phyloP scores from a whole-genome alignment of 35 echinoderm and acorn worm species.

The Ptychodera flava region DNA sequence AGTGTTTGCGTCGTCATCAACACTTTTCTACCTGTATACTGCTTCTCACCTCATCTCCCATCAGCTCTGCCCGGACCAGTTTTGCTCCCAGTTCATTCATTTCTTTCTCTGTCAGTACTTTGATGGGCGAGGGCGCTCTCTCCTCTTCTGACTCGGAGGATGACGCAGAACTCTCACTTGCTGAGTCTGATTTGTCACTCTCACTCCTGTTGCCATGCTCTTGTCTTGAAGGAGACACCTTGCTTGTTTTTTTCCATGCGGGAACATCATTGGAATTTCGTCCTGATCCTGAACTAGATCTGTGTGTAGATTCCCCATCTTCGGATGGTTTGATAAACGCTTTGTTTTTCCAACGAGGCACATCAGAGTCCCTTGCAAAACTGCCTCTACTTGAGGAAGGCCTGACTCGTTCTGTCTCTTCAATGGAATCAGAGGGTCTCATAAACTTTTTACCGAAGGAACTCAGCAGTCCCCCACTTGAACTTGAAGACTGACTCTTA shows the following conservation, averaged over 20 bases:
- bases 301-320: conserved; percentile 6
- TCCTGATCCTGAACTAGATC: conserved; percentile 2
- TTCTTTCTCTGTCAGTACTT: conserved; percentile 66
- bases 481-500: neutral
- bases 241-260: neutral
- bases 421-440: neutral
- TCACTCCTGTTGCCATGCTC: conserved; percentile 2
- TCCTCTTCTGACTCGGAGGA: conserved; percentile 16
- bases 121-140: conserved; percentile 40
- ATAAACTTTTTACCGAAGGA: neutral
- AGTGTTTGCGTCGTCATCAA: too few relatives aligned
- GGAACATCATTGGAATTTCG: neutral
- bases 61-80: conserved; percentile 83
- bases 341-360: conserved; percentile 52
- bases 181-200: conserved; percentile 3
- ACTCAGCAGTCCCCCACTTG: neutral
- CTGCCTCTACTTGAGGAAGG: neutral
- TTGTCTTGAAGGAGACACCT: conserved; percentile 9
- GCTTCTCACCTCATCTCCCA: conserved; percentile 81
- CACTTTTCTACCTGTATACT: neutral
- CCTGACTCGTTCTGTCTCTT: neutral
- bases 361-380: conserved; percentile 4
- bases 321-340: conserved; percentile 78
- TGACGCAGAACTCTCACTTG: conserved; percentile 24
- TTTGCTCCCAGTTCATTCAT: conserved; percentile 98